phyloP scores from a whole-genome alignment of 2,888 invertebrate species.

The Invenusta paracnida region DNA sequence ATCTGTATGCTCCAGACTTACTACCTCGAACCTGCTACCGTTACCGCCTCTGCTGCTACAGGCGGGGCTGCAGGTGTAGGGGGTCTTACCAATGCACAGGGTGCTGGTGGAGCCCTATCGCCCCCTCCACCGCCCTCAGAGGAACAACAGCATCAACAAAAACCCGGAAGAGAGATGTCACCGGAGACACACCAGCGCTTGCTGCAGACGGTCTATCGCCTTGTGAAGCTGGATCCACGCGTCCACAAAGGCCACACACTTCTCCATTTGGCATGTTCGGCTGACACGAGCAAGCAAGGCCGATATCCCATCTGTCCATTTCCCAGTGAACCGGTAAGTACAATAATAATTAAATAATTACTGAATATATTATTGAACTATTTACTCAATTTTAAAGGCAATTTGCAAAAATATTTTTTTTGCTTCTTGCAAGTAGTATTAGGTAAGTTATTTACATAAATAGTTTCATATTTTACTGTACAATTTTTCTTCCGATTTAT shows the following conservation, averaged over 20 bases:
- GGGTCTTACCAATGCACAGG: neutral
- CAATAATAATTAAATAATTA: too few species aligned
- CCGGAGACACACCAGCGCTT: neutral
- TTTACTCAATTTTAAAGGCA: too few species aligned
- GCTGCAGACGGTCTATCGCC: conserved; percentile 40
- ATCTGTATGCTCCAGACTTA: conserved; percentile 32
- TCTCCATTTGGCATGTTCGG: conserved; percentile 68
- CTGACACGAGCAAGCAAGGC: conserved; percentile 30
- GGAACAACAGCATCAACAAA: neutral
- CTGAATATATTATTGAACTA: too few species aligned
- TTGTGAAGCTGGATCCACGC: conserved; percentile 36
- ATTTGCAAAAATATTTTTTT: too few species aligned
- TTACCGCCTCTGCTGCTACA: too few species aligned
- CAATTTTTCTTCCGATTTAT: too few species aligned
- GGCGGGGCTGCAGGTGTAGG: neutral
- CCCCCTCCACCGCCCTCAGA: neutral
- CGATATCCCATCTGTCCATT: conserved; percentile 36
- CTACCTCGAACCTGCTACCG: neutral
- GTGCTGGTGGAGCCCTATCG: neutral
- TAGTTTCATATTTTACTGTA: too few species aligned
- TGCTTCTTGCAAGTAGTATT: too few species aligned
- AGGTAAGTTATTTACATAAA: too few species aligned
- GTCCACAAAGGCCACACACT: conserved; percentile 76
- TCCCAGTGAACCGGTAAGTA: conserved; percentile 19
- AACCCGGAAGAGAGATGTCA: too few species aligned